These are phyloP conservation scores for Diarsia brunnea DNA, from an alignment of 2,888 invertebrate species.

Conservation along the genomic window DNA sequence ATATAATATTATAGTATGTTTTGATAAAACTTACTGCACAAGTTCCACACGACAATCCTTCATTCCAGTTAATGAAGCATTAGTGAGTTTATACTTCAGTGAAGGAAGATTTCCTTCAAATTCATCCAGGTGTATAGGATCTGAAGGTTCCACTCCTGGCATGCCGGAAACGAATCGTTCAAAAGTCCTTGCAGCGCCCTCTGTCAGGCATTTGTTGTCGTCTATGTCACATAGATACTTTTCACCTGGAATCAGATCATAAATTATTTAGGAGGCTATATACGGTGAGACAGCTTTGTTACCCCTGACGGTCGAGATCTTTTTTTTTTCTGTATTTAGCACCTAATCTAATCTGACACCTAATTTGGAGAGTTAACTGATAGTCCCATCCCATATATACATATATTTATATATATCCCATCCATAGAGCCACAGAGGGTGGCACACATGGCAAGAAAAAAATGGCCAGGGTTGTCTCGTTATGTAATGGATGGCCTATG, in stretches of 20 bases:
- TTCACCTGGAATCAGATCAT: conserved; percentile 15
- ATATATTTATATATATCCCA: too few species aligned
- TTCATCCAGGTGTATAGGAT: conserved; percentile 14
- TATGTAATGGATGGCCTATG: too few species aligned
- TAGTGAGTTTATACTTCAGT: conserved; percentile 12
- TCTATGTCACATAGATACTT: conserved; percentile 15
- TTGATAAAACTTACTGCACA: conserved; percentile 29
- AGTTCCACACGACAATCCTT: conserved; percentile 24
- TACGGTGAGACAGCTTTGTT: neutral
- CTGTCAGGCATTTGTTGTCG: conserved; percentile 21
- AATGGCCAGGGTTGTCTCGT: too few species aligned
- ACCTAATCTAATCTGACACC: too few species aligned
- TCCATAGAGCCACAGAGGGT: neutral
- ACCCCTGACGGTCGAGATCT: neutral
- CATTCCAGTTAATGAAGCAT: conserved; percentile 31
- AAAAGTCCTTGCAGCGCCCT: neutral
- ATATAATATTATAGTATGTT: too few species aligned
- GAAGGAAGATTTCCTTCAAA: conserved; percentile 10
- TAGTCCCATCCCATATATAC: fast-evolving
- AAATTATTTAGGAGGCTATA: neutral
- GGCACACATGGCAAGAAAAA: neutral
- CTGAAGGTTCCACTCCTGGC: conserved; percentile 27
- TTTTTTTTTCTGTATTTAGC: too few species aligned
- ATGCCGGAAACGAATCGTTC: conserved; percentile 5
- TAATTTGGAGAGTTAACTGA: neutral